Evolutionary conservation across 1,140 invertebrate species (phyloP), one percentile per base, ranked within the genome.

Genomic region (Lepidurus arcticus): DNA sequence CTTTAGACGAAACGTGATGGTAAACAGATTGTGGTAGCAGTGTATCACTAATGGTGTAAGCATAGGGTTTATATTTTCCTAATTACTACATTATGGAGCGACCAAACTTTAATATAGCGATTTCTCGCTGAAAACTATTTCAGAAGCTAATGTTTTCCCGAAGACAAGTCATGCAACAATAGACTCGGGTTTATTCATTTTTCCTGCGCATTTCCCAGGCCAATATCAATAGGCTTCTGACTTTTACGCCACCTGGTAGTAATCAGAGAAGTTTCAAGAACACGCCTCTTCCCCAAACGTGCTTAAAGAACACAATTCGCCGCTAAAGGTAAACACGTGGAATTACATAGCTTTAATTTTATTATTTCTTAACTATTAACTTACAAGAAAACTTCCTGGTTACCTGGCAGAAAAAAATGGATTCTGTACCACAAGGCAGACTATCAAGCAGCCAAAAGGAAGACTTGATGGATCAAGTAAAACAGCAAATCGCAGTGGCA

Each of bases 401-500:
- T 34, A 1, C 2, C 34, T 3, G 34, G 34, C 3, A 16, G 16
- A 11, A 13, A 74, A 42, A n/a, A 73, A 82, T 82, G 81, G 81
- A 82, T 73, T 76, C 74, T 43, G 74, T 81, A 74, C 43, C 77
- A 43, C 45, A 74, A 43, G 83, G 83, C 24, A 42, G 78, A 79
- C 81, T 90, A 76, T 85, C 90, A 44, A 88, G 90, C 21, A 86
- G 87, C 47, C 92, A 97, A 85, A 93, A 92, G 83, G 94, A 94
- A 80, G 94, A 97, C 82, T 85, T 98, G 34, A 97, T 98, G 92
- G 92, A 95, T 81, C 93, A 97, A 88, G 93, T 98, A 9, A 96
- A 97, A 87, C 94, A 98, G 85, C 95, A 98, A 89, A 93, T 98
- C 79, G 94, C 95, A 1, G 89, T 98, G 65, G 94, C 94, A 34